Conservation (phyloP, 2,797 vertebrate species). For the Sphenopsis melanotis region DNA sequence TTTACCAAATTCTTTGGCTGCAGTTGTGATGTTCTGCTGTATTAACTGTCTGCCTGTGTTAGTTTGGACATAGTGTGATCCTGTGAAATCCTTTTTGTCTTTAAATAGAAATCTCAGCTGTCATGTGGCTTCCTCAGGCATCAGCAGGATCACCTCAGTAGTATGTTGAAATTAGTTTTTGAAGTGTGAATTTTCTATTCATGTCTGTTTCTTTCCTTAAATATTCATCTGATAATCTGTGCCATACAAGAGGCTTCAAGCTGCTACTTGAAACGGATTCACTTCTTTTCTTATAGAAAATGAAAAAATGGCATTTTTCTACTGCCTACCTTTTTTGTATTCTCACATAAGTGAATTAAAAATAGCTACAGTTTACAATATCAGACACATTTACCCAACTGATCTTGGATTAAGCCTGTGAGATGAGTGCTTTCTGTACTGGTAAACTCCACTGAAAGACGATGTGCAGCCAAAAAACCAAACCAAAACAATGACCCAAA, state of each 20-base stretch:
- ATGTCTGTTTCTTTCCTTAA: not conserved
- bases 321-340: not conserved
- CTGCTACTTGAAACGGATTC: slow-evolving; percentile 9
- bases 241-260: not conserved
- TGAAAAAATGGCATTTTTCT: not conserved
- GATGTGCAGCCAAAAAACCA: not conserved
- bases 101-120: not conserved
- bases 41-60: not conserved
- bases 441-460: not conserved
- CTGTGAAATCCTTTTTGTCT: slow-evolving; percentile 14
- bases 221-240: not conserved
- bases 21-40: not conserved
- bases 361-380: not conserved
- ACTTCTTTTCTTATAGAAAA: not conserved
- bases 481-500: rapidly evolving
- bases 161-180: not conserved
- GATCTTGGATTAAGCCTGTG: slow-evolving; percentile 38
- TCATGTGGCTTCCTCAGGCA: not conserved
- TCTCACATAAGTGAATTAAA: not conserved
- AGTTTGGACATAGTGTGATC: not conserved
- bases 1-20: not conserved
- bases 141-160: not conserved
- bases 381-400: not conserved
- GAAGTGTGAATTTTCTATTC: not conserved
- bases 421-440: slow-evolving; percentile 24